Percentiles rank a stretch among this genome's conserved stretches.
phyloP scores from a whole-genome alignment of 2,888 invertebrate species.

The Drosophila mimetica region DNA sequence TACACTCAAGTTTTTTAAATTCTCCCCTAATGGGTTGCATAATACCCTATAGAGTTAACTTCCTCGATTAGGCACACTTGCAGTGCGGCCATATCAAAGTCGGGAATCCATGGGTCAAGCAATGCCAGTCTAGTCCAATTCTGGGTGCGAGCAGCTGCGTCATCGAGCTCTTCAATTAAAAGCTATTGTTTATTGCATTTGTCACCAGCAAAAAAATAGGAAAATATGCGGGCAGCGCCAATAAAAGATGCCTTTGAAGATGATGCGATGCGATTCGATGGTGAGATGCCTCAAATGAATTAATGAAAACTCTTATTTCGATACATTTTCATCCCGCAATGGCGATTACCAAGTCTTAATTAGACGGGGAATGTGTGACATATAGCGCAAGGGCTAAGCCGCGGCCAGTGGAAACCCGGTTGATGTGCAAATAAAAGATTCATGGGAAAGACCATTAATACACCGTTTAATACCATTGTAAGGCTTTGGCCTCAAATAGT shows the following conservation, averaged over 20 bases:
- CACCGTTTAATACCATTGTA: conserved; percentile 65
- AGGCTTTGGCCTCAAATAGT: conserved; percentile 58
- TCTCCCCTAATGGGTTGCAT: too few relatives aligned
- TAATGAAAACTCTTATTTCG: conserved; percentile 23
- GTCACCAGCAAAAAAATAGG: conserved; percentile 54
- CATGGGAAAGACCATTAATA: conserved; percentile 71
- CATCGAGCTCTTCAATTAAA: conserved; percentile 65
- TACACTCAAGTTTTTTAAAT: too few relatives aligned
- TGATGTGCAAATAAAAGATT: conserved; percentile 68
- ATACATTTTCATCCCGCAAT: conserved; percentile 39
- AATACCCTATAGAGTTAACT: neutral
- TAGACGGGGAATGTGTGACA: conserved; percentile 47
- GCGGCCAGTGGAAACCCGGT: neutral
- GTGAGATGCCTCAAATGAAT: conserved; percentile 16
- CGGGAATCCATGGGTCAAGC: conserved; percentile 12
- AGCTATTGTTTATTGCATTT: conserved; percentile 76
- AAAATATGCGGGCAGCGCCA: conserved; percentile 63
- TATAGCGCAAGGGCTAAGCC: neutral
- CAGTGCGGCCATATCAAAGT: conserved; percentile 22
- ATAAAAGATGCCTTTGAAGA: conserved; percentile 64
- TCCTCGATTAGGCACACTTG: conserved; percentile 2
- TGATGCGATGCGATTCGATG: conserved; percentile 31
- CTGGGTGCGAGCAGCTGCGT: conserved; percentile 55
- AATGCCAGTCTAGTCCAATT: conserved; percentile 5
- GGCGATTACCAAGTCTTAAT: conserved; percentile 54